phyloP scores from a whole-genome alignment of 2,113 vertebrate genomes.

The Chaenocephalus aceratus region DNA sequence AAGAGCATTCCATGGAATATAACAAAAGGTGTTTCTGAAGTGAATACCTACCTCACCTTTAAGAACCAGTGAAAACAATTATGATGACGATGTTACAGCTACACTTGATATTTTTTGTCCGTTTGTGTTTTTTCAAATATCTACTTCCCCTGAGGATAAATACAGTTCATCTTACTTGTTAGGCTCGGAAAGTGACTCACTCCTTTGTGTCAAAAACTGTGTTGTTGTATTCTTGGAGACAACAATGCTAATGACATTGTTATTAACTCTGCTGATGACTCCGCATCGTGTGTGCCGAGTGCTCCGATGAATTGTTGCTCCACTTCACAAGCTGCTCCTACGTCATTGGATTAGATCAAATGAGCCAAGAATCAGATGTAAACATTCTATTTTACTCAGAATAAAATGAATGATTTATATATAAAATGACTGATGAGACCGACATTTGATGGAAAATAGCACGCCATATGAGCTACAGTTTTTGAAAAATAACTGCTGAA shows the following conservation, averaged over 20 bases:
- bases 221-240: conserved; percentile 45
- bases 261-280: conserved; percentile 44
- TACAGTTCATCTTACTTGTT: conserved; percentile 31
- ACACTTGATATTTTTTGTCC: conserved; percentile 2
- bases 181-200: conserved; percentile 54
- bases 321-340: conserved; percentile 24
- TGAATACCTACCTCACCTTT: too few relatives aligned
- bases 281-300: conserved; percentile 37
- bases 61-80: background rate
- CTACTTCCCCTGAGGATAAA: conserved; percentile 32
- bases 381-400: conserved; percentile 28
- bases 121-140: conserved; percentile 41
- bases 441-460: conserved; percentile 5
- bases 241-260: conserved; percentile 61
- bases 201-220: conserved; percentile 51
- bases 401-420: conserved; percentile 32
- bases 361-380: conserved; percentile 17
- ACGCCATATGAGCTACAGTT: conserved; percentile 11
- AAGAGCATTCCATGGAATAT: too few relatives aligned
- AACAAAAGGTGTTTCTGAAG: too few relatives aligned
- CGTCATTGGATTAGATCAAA: conserved; percentile 45
- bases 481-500: conserved; percentile 45
- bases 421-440: conserved; percentile 3
- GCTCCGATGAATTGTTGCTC: conserved; percentile 39
- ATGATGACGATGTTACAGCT: background rate